A percentile compares a stretch with the other conserved stretches of the same genome.
Evolutionary conservation across 2,113 vertebrate genomes (phyloP).

Genomic region (Gallinago paraguaiae): DNA sequence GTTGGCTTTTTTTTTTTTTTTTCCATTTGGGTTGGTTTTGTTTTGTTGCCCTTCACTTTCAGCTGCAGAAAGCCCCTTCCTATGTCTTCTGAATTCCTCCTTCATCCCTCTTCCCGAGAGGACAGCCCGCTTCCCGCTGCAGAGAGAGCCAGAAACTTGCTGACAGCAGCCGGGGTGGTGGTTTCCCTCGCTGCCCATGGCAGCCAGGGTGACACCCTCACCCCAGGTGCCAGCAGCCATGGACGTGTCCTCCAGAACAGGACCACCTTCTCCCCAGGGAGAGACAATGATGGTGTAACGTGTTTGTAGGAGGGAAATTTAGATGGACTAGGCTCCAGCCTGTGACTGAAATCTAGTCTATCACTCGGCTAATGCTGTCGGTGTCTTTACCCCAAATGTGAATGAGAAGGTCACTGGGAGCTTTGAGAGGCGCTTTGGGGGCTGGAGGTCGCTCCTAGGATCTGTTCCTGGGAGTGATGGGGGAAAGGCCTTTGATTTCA

Average conservation of each 20-base stretch:
- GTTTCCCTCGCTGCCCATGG: constrained; percentile 3
- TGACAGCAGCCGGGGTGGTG: constrained; percentile 15
- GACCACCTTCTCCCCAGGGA: not conserved
- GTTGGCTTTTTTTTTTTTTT: not conserved
- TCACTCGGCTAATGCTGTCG: not conserved
- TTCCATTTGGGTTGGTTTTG: not conserved
- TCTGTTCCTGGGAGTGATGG: not conserved
- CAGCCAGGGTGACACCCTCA: not conserved
- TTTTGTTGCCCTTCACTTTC: not conserved
- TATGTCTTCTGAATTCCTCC: not conserved
- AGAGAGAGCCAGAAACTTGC: constrained; percentile 6
- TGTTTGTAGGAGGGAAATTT: not conserved
- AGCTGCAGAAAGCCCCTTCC: not conserved
- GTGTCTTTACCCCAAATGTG: not conserved
- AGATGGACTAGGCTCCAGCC: not conserved
- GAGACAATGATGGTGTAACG: accelerated
- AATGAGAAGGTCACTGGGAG: not conserved
- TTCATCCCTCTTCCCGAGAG: not conserved
- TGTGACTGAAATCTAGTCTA: not conserved
- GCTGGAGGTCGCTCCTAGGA: not conserved
- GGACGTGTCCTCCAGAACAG: not conserved
- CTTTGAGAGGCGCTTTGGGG: not conserved
- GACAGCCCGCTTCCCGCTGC: constrained; percentile 17
- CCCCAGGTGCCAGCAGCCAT: constrained; percentile 2
- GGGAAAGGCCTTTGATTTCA: not conserved